phyloP scores from a whole-genome alignment of 2,113 vertebrate species.

The Chaenocephalus aceratus region DNA sequence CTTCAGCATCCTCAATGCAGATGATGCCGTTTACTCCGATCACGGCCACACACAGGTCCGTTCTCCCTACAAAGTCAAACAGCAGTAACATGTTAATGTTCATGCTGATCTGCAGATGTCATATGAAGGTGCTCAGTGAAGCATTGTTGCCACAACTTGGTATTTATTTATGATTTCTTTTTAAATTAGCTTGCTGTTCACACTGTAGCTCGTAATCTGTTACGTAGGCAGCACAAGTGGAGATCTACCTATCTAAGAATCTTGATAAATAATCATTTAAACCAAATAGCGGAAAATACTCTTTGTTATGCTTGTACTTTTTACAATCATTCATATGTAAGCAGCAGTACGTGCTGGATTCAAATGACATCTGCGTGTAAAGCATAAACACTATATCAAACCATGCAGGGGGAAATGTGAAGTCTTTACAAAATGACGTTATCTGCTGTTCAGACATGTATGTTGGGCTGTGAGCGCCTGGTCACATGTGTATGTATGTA shows the following conservation, averaged over 20 bases:
- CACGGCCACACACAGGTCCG: background rate
- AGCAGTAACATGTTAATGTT: constrained; percentile 6
- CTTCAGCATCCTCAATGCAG: constrained; percentile 9
- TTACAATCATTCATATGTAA: background rate
- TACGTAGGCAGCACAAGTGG: background rate
- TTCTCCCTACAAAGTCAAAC: constrained; percentile 22
- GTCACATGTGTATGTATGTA: background rate
- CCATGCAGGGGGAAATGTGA: background rate
- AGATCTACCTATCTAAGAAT: background rate
- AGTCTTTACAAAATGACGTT: background rate
- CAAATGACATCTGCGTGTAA: background rate
- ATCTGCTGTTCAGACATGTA: background rate
- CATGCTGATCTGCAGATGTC: background rate
- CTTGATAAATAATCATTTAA: background rate
- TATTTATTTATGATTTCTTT: background rate
- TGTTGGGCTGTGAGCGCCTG: background rate
- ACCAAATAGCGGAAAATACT: background rate
- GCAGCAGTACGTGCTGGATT: background rate
- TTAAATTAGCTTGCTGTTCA: background rate
- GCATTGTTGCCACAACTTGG: background rate
- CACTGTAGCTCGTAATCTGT: background rate
- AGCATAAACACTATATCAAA: background rate
- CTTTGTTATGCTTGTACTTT: background rate
- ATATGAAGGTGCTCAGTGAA: background rate
- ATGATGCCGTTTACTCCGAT: background rate